Conservation (phyloP, 2,113 vertebrate genomes). For the Ursus arctos region DNA sequence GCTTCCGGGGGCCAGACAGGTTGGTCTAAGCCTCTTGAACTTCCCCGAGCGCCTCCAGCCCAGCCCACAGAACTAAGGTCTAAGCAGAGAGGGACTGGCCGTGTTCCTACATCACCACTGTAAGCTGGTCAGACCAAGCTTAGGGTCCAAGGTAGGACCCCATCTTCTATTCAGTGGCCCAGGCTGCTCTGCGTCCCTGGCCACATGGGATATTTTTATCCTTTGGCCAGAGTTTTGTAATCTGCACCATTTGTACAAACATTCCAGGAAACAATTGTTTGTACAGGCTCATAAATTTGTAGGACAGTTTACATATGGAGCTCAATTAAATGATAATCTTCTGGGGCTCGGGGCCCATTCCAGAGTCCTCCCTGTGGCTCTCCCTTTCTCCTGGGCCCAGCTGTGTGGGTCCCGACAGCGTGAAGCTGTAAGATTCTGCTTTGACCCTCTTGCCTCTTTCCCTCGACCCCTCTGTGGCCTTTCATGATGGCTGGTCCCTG, state of each 20-base stretch:
- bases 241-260: conserved; percentile 48
- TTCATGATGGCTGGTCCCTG: neutral
- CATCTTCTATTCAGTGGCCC: neutral
- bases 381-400: neutral
- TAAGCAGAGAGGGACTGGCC: neutral
- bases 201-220: conserved; percentile 41
- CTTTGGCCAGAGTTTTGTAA: conserved; percentile 58
- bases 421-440: neutral
- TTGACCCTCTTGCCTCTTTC: neutral
- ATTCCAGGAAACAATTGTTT: conserved; percentile 50
- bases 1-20: neutral
- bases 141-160: neutral
- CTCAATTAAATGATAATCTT: conserved; percentile 29
- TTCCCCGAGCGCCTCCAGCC: neutral
- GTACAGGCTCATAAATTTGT: conserved; percentile 47
- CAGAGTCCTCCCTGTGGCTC: neutral
- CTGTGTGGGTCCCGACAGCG: neutral
- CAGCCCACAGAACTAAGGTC: neutral
- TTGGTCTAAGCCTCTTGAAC: neutral
- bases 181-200: neutral
- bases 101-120: neutral
- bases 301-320: conserved; percentile 11
- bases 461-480: neutral
- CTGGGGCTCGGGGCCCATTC: neutral
- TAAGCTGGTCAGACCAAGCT: neutral